Evolutionary conservation across 2,888 invertebrate genomes (phyloP), one percentile per base, ranked within the genome.

Genomic region (Aphodius sticticus): DNA sequence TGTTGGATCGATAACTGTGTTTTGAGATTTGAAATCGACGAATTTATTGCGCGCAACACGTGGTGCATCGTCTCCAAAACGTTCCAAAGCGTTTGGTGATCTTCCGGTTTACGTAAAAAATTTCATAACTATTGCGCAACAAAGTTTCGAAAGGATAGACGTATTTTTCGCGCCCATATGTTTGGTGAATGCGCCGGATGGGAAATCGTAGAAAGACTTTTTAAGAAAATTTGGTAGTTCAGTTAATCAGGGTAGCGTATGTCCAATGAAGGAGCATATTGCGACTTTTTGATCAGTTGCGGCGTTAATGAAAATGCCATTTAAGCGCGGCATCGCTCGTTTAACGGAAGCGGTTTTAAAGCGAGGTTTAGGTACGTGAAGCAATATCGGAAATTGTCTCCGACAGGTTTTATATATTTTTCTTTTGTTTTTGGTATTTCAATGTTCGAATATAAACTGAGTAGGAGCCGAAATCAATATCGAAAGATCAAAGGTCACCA

Each of bases 1-100:
- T 84, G 83, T 83, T 84, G 84, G 86, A 86, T 86, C 86, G 85
- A 86, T 86, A 86, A 69, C 82, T 83, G 82, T 83, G 84, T 85
- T 84, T 85, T 85, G 83, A 79, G 82, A 82, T 82, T 82, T 81
- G 75, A 80, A 80, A 81, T 83, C 83, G 82, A 80, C 76, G 80
- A 82, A 82, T 79, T 82, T 80, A 82, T 74, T 79, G 82, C 83
- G 85, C 85, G 85, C 85, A 85, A 86, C 86, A 86, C 86, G 87
- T 87, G 87, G 86, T 79, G 26, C 9, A 16, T 15, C 53, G 6
- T 53, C 53, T 53, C 53, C 6, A 26, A n/a, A n/a, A 6, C 6
- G 71, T 71, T 71, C 71, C 26, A 26, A 26, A 26, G 26, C 26
- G 26, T 26, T 53, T 5, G 53, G 12, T 12, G 53, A 53, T 53